phyloP scores from a whole-genome alignment of 2,797 vertebrate genomes.

The Rhodeus uyekii region DNA sequence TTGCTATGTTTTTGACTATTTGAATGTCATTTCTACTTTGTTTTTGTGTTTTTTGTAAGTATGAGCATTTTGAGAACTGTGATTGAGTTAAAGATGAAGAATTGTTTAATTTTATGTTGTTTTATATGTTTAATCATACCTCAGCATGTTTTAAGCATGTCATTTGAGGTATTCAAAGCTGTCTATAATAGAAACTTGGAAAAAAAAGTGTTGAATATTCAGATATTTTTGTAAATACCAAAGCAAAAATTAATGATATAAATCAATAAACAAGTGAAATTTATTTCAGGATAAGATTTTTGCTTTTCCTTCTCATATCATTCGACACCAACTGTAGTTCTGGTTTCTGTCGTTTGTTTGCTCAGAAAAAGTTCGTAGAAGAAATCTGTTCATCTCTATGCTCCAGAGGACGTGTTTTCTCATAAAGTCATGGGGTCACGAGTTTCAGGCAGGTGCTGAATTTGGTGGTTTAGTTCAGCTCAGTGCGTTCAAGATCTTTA shows the following conservation, averaged over 20 bases:
- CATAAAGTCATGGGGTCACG: neutral
- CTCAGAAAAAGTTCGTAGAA: neutral
- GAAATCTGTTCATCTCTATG: neutral
- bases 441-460: neutral
- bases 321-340: neutral
- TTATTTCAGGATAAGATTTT: neutral
- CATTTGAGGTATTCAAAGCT: slow-evolving; percentile 12
- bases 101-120: neutral
- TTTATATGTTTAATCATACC: slow-evolving; percentile 6
- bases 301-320: neutral
- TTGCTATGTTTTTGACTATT: neutral
- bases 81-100: slow-evolving; percentile 1
- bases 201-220: neutral
- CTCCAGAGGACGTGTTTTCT: slow-evolving; percentile 1
- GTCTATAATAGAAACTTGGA: neutral
- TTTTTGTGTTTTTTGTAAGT: neutral
- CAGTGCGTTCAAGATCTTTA: slow-evolving; percentile 31
- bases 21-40: neutral
- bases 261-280: neutral
- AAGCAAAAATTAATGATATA: neutral
- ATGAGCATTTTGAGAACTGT: neutral
- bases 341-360: neutral
- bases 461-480: slow-evolving; percentile 21
- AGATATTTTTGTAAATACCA: neutral
- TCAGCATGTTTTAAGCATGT: neutral